Evolutionary conservation across 1,140 invertebrate species (phyloP), one percentile per base, ranked within the genome.

Genomic region (Asbolus verrucosus): DNA sequence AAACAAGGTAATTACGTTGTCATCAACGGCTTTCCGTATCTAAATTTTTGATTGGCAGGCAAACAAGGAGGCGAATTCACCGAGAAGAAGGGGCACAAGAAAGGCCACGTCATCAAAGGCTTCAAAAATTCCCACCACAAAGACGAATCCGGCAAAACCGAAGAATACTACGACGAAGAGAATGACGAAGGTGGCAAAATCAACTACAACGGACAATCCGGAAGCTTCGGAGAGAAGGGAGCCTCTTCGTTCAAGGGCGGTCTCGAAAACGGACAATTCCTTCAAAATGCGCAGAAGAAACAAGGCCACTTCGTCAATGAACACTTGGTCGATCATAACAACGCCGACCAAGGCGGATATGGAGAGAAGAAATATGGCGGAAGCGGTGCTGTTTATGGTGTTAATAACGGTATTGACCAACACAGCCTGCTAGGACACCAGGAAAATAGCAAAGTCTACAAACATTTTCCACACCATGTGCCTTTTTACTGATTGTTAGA

Each of bases 131-230:
- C 87, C 0, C 87, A 87, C 71, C 87, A 87, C 69, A 90, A 90
- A 67, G 88, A 90, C 73, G 88, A 90, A 74, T 84, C 85, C 73
- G 87, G 87, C 61, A 88, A 88, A 76, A 85, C 86, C 6, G 87
- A 89, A 74, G 87, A 85, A 71, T 90, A 85, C 81, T 89, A 87
- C 67, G 88, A 90, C 63, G 88, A 89, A 71, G 84, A 85, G n/a
- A 85, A 88, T 72, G 87, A 89, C 73, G 87, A 87, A 75, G 87
- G 84, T 0, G 85, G 86, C 50, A 80, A 88, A 24, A 80, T 83
- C 31, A 84, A 82, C 14, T 83, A 84, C 61, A 84, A 85, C 43
- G 79, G 77, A 6, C 65, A 78, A 54, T 79, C 81, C 21, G 85
- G 84, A 6, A 81, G 80, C 0, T 87, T 85, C 69, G 86, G 85